phyloP scores from a whole-genome alignment of 2,888 invertebrate species.

The Catocala fraxini region DNA sequence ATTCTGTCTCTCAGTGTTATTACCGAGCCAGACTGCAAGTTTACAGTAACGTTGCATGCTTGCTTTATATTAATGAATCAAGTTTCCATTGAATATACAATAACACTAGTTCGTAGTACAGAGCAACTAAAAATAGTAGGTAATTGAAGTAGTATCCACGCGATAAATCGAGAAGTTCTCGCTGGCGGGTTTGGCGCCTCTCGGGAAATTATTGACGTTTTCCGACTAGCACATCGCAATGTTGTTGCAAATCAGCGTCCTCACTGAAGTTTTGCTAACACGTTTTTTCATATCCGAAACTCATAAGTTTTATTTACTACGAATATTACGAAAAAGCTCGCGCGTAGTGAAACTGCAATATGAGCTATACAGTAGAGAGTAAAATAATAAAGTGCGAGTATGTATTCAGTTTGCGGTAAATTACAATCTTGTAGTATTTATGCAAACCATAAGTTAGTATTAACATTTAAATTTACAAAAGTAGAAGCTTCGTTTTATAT shows the following conservation, averaged over 20 bases:
- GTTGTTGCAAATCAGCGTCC: slow-evolving; percentile 53
- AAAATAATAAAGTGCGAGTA: background rate
- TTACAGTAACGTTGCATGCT: background rate
- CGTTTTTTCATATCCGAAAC: slow-evolving; percentile 12
- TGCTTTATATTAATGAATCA: background rate
- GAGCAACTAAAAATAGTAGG: slow-evolving; percentile 42
- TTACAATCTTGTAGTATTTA: slow-evolving; percentile 3
- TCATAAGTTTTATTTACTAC: slow-evolving; percentile 11
- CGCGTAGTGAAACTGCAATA: background rate
- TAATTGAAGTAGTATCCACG: slow-evolving; percentile 64
- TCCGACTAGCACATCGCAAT: slow-evolving; percentile 63
- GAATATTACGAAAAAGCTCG: slow-evolving; percentile 9
- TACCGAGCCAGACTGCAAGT: background rate
- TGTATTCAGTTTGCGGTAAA: background rate
- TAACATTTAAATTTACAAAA: slow-evolving; percentile 7
- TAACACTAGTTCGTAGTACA: no score
- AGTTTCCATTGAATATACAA: slow-evolving; percentile 35
- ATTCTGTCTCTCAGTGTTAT: no score
- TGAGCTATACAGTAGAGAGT: background rate
- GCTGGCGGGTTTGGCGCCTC: slow-evolving; percentile 55
- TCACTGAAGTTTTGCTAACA: slow-evolving; percentile 18
- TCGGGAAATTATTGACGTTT: slow-evolving; percentile 75
- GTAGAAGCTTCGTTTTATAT: slow-evolving; percentile 10
- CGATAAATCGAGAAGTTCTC: slow-evolving; percentile 61
- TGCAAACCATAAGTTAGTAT: slow-evolving; percentile 6